Base-by-base conservation (phyloP, 2,113 vertebrate species). In the Leiothrix lutea region DNA sequence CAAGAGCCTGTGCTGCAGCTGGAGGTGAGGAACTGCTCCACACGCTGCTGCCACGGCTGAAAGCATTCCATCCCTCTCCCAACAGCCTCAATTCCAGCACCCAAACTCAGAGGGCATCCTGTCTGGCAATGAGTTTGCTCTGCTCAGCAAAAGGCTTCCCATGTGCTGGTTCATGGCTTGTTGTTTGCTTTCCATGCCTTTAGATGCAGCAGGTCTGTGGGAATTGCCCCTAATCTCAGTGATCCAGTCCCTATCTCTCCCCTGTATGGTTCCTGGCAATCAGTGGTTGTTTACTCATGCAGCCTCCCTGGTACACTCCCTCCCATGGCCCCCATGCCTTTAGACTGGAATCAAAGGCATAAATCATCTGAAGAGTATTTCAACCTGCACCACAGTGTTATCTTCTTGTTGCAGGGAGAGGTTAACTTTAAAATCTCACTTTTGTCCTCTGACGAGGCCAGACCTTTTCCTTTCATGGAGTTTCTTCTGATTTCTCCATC, bases 1-100 rank as follows among this genome's bases (percentile, higher is more conserved):
- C 74, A 78, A 80, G 80, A 96, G 90, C 85, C 85, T 40, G 82
- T 0, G 4, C 79, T 96, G 93, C 92, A 44, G 93, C 85, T 18
- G 88, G 92, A 94, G 79, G 60, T 15, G n/a, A 96, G 85, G 88
- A 93, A 42, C 86, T 0, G 3, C 88, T 91, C 81, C 3, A 11
- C 88, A 47, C 0, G 0, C 77, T 51, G 67, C 81, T 8, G 8
- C 91, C 1, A 0, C 1, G 0, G 45, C 85, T 70, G 88, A 93
- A 86, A 90, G 47, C 48, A 24, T 58, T 1, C 0, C 86, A n/a
- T 73, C 83, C 62, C 48, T 72, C 66, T 95, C 78, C 80, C 5
- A 0, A 11, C 50, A 60, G 42, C 66, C 58, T 56, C 66, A 80
- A 33, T 25, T 60, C 79, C 81, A 65, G 42, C 44, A 69, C 81